Conservation (phyloP, 35 echinoderm and acorn worm species). For the Heliocidaris tuberculata region DNA sequence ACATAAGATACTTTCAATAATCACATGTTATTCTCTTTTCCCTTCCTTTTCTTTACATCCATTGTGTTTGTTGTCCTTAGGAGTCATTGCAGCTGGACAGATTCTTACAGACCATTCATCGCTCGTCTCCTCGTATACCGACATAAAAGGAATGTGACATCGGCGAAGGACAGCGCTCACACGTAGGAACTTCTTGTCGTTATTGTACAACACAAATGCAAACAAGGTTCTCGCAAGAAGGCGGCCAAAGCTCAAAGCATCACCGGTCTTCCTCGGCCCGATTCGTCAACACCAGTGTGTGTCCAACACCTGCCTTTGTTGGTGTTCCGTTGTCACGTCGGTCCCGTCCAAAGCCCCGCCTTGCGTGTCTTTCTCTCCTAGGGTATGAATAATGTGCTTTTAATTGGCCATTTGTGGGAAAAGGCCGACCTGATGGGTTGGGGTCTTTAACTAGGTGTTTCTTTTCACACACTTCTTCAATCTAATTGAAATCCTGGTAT, state of each 20-base stretch:
- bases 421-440: background rate
- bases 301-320: conserved; percentile 18
- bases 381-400: conserved; percentile 26
- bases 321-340: background rate
- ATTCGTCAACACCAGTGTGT: background rate
- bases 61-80: background rate
- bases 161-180: background rate
- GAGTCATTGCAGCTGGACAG: background rate
- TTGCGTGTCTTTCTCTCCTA: background rate
- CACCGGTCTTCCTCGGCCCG: background rate
- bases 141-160: background rate
- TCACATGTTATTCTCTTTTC: background rate
- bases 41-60: background rate
- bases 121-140: background rate
- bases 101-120: background rate
- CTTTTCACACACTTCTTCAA: background rate
- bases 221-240: background rate
- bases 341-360: background rate
- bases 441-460: background rate
- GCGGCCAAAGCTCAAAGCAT: conserved; percentile 7
- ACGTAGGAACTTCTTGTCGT: background rate
- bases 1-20: background rate
- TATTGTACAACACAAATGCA: background rate
- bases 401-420: conserved; percentile 5
- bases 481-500: background rate